These are phyloP conservation scores for Petrocephalus schoutedeni DNA, from an alignment of 2,797 vertebrate species.

Conservation along the genomic window DNA sequence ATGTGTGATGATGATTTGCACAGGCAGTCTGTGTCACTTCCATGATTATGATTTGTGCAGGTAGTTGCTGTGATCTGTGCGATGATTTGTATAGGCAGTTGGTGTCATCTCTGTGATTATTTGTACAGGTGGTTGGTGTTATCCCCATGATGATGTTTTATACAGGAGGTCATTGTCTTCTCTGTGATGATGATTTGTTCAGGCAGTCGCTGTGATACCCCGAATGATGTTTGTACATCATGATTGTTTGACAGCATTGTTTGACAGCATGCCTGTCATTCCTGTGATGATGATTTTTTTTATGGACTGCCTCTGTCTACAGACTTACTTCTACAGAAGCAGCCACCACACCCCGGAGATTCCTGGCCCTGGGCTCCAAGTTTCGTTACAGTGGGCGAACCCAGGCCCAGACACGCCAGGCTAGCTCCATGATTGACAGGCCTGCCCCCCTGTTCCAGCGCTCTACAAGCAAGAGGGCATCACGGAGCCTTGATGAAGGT, in stretches of 20 bases:
- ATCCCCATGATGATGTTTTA: neutral
- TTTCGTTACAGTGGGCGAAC: conserved; percentile 95
- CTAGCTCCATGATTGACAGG: conserved; percentile 88
- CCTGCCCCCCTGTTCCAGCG: conserved; percentile 89
- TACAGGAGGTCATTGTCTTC: neutral
- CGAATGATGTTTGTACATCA: too few relatives aligned
- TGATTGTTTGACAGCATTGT: too few relatives aligned
- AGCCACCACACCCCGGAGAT: conserved; percentile 84
- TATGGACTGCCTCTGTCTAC: conserved; percentile 12
- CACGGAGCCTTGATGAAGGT: conserved; percentile 92
- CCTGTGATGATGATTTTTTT: neutral
- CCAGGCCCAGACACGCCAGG: conserved; percentile 90
- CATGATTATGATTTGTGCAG: too few relatives aligned
- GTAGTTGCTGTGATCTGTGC: too few relatives aligned
- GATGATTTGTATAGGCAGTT: too few relatives aligned
- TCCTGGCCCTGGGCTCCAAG: conserved; percentile 91
- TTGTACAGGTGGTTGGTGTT: neutral
- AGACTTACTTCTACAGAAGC: conserved; percentile 89
- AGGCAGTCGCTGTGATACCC: neutral
- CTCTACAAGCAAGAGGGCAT: conserved; percentile 86
- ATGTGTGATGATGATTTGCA: too few relatives aligned
- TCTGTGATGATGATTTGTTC: neutral
- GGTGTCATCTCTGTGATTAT: neutral
- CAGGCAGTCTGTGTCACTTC: too few relatives aligned
- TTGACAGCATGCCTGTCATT: neutral